Evolutionary conservation across 2,888 invertebrate genomes (phyloP), one percentile per base, ranked within the genome.

Genomic region (Megamerina dolium): DNA sequence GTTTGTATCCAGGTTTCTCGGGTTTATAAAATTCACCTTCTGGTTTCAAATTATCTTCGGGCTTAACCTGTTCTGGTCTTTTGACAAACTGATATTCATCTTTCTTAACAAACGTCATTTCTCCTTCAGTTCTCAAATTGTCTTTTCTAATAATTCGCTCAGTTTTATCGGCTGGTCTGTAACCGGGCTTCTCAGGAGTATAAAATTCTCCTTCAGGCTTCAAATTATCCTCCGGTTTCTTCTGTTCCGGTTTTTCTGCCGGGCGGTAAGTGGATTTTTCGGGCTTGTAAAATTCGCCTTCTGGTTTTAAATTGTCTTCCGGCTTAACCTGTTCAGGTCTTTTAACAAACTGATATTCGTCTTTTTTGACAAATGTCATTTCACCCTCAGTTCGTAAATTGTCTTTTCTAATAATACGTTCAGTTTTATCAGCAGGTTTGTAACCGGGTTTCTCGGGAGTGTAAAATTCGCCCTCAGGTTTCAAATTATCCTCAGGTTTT

Each of bases 321-420:
- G 78, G 81, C 41, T 63, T 67, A 2, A 51, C 43, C 41, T 54
- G 70, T 55, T 63, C 66, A 0, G 66, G 66, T 14, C 73, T 61
- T 58, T 81, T 79, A 46, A 3, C 75, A 2, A 75, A 73, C 4
- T 58, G 70, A 48, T 45, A 65, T 61, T 58, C 53, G 48, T 58
- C 53, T 47, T 68, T 68, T 30, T 68, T 66, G 0, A 74, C 77
- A 14, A 58, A 52, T 37, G 75, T 73, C 51, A 78, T 77, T 0
- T 79, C 76, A 4, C 82, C 76, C 56, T 82, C 79, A 0, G 80
- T 77, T 39, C 63, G 68, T 1, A 81, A 52, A 59, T 83, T 80
- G 55, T 80, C 80, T 8, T 60, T 66, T 17, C 58, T 67, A 12
- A 58, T 58, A 3, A 60, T 61, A 6, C 57, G 52, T 32, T 61